These are phyloP conservation scores for Chaetodon auriga DNA, from an alignment of 2,113 vertebrate species.

Conservation along the genomic window DNA sequence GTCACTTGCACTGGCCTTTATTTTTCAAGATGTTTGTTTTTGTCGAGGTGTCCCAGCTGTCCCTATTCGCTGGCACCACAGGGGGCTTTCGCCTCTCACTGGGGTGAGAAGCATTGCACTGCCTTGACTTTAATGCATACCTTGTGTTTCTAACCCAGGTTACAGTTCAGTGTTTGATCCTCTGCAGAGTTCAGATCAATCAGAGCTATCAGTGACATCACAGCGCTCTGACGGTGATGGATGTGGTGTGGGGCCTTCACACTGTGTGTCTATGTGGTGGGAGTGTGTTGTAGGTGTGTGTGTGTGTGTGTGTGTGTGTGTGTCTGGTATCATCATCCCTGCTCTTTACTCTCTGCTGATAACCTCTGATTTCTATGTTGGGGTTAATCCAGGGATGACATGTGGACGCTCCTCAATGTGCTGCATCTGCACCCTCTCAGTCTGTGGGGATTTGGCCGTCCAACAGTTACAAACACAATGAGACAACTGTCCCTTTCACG, in stretches of 20 bases:
- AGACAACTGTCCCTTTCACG: conserved; percentile 71
- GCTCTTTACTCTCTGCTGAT: conserved; percentile 58
- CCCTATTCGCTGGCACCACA: neutral
- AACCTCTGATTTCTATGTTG: conserved; percentile 59
- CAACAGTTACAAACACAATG: conserved; percentile 65
- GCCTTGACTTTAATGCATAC: neutral
- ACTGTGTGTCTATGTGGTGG: conserved; percentile 11
- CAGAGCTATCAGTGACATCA: conserved; percentile 54
- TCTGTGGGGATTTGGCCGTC: conserved; percentile 56
- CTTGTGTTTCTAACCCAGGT: neutral
- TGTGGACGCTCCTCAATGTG: conserved; percentile 23
- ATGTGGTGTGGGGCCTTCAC: conserved; percentile 46
- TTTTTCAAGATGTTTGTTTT: neutral
- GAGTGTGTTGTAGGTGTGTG: conserved; percentile 19
- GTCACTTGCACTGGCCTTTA: neutral
- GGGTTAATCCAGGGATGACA: conserved; percentile 72
- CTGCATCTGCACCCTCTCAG: conserved; percentile 66
- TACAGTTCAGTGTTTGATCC: conserved; percentile 27
- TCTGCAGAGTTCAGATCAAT: conserved; percentile 39
- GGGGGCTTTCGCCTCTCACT: neutral
- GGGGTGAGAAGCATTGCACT: neutral
- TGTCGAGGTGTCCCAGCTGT: neutral
- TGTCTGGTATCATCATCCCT: conserved; percentile 50
- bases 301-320: conserved; percentile 41
- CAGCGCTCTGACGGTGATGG: conserved; percentile 41